phyloP scores from a whole-genome alignment of 2,113 vertebrate genomes.

The Anhinga rufa region DNA sequence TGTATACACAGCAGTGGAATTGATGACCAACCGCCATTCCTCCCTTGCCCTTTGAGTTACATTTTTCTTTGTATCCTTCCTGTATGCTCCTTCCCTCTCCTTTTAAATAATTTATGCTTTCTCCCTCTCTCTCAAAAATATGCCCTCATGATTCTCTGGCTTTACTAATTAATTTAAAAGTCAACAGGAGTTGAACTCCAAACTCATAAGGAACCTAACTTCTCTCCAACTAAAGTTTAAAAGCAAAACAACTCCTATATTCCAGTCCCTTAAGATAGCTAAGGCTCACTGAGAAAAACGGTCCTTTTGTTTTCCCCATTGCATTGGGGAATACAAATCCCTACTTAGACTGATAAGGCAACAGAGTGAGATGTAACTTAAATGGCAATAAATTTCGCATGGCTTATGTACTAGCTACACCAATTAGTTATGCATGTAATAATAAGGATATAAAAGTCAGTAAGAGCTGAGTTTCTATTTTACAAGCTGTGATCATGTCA shows the following conservation, averaged over 20 bases:
- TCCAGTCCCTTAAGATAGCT: not conserved
- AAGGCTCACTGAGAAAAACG: not conserved
- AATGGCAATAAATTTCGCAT: not conserved
- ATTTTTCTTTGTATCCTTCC: not conserved
- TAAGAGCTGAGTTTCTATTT: not conserved
- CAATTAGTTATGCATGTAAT: not conserved
- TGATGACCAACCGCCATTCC: not conserved
- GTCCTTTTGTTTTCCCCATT: not conserved
- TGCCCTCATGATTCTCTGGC: not conserved
- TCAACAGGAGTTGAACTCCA: not conserved
- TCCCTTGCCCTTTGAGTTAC: not conserved
- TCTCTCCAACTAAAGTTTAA: not conserved
- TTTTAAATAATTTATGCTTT: not conserved
- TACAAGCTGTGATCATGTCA: not conserved
- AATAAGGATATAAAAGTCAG: not conserved
- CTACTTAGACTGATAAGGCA: not conserved
- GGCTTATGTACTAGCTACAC: not conserved
- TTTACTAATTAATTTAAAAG: not conserved
- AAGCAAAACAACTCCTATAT: not conserved
- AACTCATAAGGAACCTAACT: not conserved
- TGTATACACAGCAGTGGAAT: accelerated
- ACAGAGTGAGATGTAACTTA: not conserved
- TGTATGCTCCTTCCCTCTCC: not conserved
- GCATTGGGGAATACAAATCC: not conserved
- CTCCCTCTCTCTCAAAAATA: not conserved